These are phyloP conservation scores for Phacellophora camtschatica DNA, from an alignment of 30 jellyfish, hydroid and myxozoan genomes.

Conservation along the genomic window DNA sequence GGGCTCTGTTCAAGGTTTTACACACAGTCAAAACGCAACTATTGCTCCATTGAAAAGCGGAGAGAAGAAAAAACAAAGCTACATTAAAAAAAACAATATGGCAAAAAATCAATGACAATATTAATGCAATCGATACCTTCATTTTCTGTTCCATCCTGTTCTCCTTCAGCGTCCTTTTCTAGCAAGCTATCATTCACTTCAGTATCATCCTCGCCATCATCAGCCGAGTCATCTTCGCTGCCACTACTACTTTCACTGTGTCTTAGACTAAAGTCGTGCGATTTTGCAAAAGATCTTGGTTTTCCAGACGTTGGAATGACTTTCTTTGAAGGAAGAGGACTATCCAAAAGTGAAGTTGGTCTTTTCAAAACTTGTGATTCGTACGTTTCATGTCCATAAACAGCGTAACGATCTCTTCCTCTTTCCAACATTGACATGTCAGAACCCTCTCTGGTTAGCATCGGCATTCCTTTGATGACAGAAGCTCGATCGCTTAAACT, in stretches of 20 bases:
- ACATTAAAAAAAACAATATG: too few relatives aligned
- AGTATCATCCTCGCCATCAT: slow-evolving; percentile 41
- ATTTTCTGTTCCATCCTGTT: slow-evolving; percentile 58
- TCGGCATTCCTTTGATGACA: slow-evolving; percentile 55
- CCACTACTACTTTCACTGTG: slow-evolving; percentile 45
- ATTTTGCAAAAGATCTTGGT: slow-evolving; percentile 37
- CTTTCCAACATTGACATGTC: background rate
- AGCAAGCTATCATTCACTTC: background rate
- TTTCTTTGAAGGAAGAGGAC: slow-evolving; percentile 36
- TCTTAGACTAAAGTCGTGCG: slow-evolving; percentile 40
- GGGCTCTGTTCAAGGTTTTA: too few relatives aligned
- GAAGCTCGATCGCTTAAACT: slow-evolving; percentile 55
- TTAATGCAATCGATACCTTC: slow-evolving; percentile 55
- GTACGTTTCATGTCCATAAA: background rate
- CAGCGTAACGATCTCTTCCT: background rate
- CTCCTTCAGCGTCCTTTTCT: slow-evolving; percentile 13
- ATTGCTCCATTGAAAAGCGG: too few relatives aligned
- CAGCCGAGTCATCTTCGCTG: slow-evolving; percentile 50
- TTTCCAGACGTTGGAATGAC: slow-evolving; percentile 13
- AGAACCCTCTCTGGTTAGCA: slow-evolving; percentile 1
- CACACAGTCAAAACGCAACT: too few relatives aligned
- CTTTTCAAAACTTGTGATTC: background rate
- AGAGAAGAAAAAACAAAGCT: too few relatives aligned
- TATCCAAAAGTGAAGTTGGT: slow-evolving; percentile 39
- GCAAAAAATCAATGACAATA: too few relatives aligned